Evolutionary conservation across 2,888 invertebrate species (phyloP).

Genomic region (Alviniconcha strummeri): DNA sequence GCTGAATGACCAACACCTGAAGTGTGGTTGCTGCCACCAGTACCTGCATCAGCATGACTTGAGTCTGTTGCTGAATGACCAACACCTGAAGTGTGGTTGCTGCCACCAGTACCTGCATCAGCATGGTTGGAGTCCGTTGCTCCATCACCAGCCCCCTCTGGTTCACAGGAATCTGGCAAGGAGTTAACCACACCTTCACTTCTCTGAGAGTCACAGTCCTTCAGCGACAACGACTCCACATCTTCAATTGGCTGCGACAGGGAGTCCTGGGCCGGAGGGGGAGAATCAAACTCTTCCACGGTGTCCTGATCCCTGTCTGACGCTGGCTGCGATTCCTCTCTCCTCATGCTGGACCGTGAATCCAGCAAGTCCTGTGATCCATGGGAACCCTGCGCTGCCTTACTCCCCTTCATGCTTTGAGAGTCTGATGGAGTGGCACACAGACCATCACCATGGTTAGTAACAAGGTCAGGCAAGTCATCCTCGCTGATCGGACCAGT

Average conservation of each 20-base stretch:
- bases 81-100: too few species aligned
- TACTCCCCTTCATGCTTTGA: constrained; percentile 13
- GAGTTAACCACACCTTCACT: background rate
- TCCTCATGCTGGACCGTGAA: background rate
- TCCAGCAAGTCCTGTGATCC: background rate
- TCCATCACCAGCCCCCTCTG: background rate
- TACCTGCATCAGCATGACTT: too few species aligned
- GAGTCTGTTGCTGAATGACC: too few species aligned
- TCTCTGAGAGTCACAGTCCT: constrained; percentile 17
- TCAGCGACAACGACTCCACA: constrained; percentile 11
- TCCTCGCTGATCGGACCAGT: background rate
- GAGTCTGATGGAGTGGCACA: background rate
- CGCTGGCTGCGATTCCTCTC: background rate
- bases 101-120: too few species aligned
- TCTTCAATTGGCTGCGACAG: constrained; percentile 24
- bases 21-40: too few species aligned
- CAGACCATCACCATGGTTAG: background rate
- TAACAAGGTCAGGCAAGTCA: constrained; percentile 1
- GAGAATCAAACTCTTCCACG: constrained; percentile 23
- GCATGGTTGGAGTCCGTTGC: background rate
- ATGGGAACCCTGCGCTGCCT: too few species aligned
- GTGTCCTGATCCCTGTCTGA: background rate
- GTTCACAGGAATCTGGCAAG: background rate
- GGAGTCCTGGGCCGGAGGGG: background rate
- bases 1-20: too few species aligned